Conservation (phyloP, 2,113 vertebrate species). For the Polypterus senegalus region DNA sequence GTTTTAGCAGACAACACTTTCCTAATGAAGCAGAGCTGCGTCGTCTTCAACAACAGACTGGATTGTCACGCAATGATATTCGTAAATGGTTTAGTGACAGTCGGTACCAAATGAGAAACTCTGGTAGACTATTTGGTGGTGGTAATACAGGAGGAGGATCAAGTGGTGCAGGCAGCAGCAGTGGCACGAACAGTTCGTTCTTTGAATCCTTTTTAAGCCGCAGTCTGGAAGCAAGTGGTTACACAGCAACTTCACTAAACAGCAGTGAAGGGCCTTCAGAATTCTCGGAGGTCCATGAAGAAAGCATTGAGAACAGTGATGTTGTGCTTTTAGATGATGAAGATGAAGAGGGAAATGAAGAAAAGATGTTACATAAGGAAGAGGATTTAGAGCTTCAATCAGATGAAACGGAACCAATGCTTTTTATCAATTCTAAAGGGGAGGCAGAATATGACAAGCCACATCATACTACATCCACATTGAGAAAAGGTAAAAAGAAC, state of each 20-base stretch:
- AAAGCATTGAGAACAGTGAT: too few relatives aligned
- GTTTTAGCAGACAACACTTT: conserved; percentile 52
- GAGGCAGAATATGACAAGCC: conserved; percentile 22
- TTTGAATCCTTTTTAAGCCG: conserved; percentile 53
- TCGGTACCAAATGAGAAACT: conserved; percentile 53
- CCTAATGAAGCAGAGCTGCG: conserved; percentile 56
- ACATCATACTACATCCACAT: too few relatives aligned
- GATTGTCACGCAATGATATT: conserved; percentile 58
- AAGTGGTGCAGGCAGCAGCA: conserved; percentile 29
- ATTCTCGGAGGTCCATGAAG: too few relatives aligned
- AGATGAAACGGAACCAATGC: conserved; percentile 37
- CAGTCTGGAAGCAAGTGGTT: conserved; percentile 39
- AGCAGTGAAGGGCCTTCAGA: too few relatives aligned
- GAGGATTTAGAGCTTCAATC: conserved; percentile 3
- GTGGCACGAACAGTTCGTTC: conserved; percentile 34
- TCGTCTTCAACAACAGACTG: conserved; percentile 58
- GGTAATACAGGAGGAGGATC: conserved; percentile 22
- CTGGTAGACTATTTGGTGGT: conserved; percentile 2
- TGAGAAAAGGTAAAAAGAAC: too few relatives aligned
- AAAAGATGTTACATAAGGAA: conserved; percentile 1
- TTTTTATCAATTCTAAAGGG: conserved; percentile 32
- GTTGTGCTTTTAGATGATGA: conserved; percentile 27
- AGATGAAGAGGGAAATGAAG: conserved; percentile 29
- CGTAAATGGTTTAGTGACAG: conserved; percentile 65
- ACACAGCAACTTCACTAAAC: background rate